Evolutionary conservation across 2,113 vertebrate genomes (phyloP).

Genomic region (Triplophysa rosa): DNA sequence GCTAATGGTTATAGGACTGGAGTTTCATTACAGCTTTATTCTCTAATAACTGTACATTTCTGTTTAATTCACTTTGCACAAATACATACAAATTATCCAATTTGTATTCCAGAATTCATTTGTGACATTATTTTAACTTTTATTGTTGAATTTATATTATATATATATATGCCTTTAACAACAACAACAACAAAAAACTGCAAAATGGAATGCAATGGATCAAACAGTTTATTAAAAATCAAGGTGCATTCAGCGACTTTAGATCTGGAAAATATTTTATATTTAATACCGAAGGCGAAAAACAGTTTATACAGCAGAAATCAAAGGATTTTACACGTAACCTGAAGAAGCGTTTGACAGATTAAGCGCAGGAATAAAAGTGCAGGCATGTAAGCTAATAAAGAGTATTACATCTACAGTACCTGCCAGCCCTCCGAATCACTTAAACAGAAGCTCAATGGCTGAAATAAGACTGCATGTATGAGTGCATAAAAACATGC

Average conservation of each 20-base stretch:
- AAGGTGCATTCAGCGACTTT: background rate
- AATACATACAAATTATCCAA: too few relatives aligned
- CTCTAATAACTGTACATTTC: too few relatives aligned
- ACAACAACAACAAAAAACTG: background rate
- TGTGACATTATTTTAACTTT: too few relatives aligned
- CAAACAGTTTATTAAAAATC: background rate
- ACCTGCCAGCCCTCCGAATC: background rate
- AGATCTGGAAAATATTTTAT: background rate
- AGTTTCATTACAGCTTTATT: too few relatives aligned
- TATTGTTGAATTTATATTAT: too few relatives aligned
- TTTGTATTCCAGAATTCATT: too few relatives aligned
- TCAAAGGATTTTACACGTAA: background rate
- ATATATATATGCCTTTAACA: too few relatives aligned
- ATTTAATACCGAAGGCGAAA: background rate
- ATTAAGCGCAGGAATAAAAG: background rate
- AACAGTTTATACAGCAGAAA: background rate
- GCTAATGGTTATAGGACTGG: too few relatives aligned
- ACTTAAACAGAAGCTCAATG: background rate
- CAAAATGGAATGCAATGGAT: background rate
- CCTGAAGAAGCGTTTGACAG: background rate
- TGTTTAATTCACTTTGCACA: too few relatives aligned
- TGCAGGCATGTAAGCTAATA: conserved; percentile 20
- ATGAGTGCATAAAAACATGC: too few relatives aligned
- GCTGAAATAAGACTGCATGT: too few relatives aligned
- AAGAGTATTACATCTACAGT: background rate